Evolutionary conservation across 2,797 vertebrate species (phyloP).

Genomic region (Acipenser ruthenus): DNA sequence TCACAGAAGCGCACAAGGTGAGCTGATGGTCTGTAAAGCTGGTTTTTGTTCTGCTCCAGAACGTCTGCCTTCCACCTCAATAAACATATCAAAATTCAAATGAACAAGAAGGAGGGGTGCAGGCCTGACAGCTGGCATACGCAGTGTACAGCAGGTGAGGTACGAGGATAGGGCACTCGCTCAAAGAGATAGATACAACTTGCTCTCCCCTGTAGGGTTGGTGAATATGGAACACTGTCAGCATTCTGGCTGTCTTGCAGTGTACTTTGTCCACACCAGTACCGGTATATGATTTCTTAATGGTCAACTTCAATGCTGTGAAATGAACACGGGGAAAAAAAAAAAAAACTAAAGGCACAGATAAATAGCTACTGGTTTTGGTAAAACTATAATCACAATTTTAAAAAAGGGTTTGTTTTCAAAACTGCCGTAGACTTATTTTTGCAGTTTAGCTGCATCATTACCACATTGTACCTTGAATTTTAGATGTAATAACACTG

Average conservation of each 20-base stretch:
- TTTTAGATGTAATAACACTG: too few species aligned
- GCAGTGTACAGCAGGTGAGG: constrained; percentile 54
- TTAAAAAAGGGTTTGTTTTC: too few species aligned
- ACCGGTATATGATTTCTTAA: too few species aligned
- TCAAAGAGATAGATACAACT: constrained; percentile 29
- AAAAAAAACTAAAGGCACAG: too few species aligned
- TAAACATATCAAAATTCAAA: constrained; percentile 36
- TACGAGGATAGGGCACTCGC: constrained; percentile 43
- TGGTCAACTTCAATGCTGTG: background rate
- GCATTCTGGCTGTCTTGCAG: constrained; percentile 3
- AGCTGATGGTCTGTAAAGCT: constrained; percentile 24
- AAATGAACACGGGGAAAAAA: background rate
- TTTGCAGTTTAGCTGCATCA: too few species aligned
- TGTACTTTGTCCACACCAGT: too few species aligned
- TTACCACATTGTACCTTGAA: too few species aligned
- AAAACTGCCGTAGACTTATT: too few species aligned
- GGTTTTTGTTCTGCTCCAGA: constrained; percentile 33
- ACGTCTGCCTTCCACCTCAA: constrained; percentile 30
- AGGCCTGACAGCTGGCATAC: constrained; percentile 51
- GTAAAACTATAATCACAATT: too few species aligned
- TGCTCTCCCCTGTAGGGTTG: constrained; percentile 28
- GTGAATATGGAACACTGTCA: constrained; percentile 10
- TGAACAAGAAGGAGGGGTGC: constrained; percentile 38
- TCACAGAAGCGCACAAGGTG: constrained; percentile 16
- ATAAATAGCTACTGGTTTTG: too few species aligned